Percentiles rank a stretch among this genome's conserved stretches.
Evolutionary conservation across 2,113 vertebrate species (phyloP).

Genomic region (Platysteira castanea): DNA sequence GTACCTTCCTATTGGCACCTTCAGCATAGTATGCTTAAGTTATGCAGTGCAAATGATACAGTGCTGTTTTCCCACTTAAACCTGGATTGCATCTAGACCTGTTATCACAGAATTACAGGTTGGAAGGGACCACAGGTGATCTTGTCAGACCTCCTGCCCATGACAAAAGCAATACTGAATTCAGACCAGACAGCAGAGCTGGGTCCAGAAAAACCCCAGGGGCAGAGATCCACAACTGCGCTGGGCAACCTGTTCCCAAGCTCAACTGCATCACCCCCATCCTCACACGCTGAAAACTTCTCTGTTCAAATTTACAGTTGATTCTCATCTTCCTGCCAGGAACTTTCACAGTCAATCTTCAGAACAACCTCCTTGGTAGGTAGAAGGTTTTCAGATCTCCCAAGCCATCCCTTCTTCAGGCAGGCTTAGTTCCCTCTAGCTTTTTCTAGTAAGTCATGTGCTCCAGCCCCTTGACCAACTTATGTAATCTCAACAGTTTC

Average conservation of each 20-base stretch:
- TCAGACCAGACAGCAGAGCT: neutral
- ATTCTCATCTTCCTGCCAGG: neutral
- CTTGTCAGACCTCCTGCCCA: neutral
- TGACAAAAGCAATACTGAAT: neutral
- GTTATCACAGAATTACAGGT: neutral
- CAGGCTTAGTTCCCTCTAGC: neutral
- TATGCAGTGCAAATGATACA: neutral
- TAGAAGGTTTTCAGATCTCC: neutral
- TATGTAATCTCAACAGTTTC: neutral
- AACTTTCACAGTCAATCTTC: neutral
- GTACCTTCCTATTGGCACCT: neutral
- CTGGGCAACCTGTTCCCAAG: neutral
- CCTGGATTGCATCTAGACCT: neutral
- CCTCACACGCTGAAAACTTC: neutral
- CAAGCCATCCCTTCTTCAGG: neutral
- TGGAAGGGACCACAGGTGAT: neutral
- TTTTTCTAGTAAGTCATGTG: neutral
- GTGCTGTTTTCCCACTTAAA: neutral
- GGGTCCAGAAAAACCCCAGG: neutral
- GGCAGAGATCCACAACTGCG: neutral
- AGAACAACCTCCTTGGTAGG: neutral
- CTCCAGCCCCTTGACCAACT: neutral
- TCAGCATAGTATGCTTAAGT: neutral
- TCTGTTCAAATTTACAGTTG: neutral
- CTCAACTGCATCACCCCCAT: neutral